phyloP scores from a whole-genome alignment of 2,888 invertebrate genomes.

The Rhopalosiphum nymphaeae region DNA sequence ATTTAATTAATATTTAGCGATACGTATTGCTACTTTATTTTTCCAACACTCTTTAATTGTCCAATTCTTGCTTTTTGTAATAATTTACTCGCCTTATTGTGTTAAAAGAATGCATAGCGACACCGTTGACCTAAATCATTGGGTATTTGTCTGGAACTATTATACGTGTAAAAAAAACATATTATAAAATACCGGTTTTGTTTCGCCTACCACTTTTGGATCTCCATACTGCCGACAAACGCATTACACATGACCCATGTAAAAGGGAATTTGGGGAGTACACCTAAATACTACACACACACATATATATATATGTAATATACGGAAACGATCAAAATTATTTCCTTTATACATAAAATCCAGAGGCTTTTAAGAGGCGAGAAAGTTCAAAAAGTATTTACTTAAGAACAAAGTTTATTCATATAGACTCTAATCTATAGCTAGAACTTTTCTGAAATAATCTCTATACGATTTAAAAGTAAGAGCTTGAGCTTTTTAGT shows the following conservation, averaged over 20 bases:
- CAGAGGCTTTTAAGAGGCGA: not conserved
- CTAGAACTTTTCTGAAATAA: not conserved
- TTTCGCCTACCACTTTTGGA: constrained; percentile 5
- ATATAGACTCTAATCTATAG: not conserved
- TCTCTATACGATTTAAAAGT: not conserved
- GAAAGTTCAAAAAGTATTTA: not conserved
- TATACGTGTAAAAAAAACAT: constrained; percentile 12
- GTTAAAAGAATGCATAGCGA: not conserved
- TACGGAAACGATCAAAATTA: not conserved
- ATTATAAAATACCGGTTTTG: constrained; percentile 44
- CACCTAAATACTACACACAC: not conserved
- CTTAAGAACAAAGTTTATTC: constrained; percentile 8
- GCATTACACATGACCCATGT: not conserved
- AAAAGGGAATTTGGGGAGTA: not conserved
- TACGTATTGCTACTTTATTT: not conserved
- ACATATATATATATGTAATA: not conserved
- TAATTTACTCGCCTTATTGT: not conserved
- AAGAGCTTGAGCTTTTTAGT: not conserved
- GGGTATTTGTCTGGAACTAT: constrained; percentile 1
- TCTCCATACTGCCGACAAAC: constrained; percentile 38
- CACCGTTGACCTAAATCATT: constrained; percentile 24
- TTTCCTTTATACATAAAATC: not conserved
- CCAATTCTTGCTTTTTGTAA: not conserved
- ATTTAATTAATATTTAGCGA: not conserved
- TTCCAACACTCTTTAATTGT: not conserved